A percentile compares a stretch with the other conserved stretches of the same genome.
phyloP scores from a whole-genome alignment of 2,113 vertebrate genomes.

The Paratilapia polleni region DNA sequence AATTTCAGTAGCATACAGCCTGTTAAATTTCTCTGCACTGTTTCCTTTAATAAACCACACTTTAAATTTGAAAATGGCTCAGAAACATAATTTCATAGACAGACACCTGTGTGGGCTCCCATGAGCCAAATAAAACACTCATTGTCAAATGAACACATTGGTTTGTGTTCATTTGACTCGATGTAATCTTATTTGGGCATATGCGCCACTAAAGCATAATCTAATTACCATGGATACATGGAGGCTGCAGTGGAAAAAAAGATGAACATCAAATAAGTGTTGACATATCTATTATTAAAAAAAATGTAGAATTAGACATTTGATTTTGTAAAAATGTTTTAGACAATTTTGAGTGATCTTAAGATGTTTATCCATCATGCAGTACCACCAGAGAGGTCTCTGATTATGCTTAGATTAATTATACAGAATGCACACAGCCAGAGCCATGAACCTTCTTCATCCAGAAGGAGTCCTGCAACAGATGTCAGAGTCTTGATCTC shows the following conservation, averaged over 20 bases:
- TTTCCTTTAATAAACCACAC: constrained; percentile 71
- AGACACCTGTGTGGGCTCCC: not conserved
- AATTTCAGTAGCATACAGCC: constrained; percentile 6
- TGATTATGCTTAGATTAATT: not conserved
- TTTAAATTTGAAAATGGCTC: constrained; percentile 34
- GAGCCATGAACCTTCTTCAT: not conserved
- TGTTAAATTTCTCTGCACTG: constrained; percentile 43
- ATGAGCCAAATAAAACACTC: not conserved
- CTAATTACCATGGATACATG: not conserved
- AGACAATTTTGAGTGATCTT: not conserved
- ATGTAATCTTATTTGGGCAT: not conserved
- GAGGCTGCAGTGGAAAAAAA: too few relatives aligned
- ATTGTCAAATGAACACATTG: too few relatives aligned
- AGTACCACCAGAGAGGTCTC: not conserved
- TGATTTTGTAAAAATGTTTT: not conserved
- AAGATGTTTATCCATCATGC: not conserved
- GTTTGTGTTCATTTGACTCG: not conserved
- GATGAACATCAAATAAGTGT: too few relatives aligned
- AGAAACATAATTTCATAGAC: not conserved
- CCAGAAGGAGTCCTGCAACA: not conserved
- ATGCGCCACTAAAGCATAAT: not conserved
- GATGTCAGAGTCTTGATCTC: not conserved
- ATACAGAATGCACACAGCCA: not conserved
- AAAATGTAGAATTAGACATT: too few relatives aligned
- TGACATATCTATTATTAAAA: too few relatives aligned